Conservation (phyloP, 1,140 invertebrate genomes). For the Pseudomyrmex sp. region DNA sequence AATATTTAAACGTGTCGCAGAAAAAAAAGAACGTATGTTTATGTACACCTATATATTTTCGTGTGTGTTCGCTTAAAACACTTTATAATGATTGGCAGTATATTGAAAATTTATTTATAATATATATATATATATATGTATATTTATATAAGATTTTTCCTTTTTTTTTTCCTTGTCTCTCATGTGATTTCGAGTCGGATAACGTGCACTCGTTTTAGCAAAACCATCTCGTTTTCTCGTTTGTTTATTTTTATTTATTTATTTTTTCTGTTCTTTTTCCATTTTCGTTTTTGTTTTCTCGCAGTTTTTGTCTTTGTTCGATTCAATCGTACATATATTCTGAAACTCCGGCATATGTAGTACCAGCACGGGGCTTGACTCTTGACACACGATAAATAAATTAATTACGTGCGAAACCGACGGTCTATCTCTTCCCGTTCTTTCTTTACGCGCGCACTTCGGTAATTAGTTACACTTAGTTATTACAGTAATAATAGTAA, state of each 20-base stretch:
- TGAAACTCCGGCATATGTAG: neutral
- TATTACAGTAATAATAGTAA: conserved; percentile 60
- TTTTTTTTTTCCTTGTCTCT: conserved; percentile 38
- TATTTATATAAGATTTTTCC: neutral
- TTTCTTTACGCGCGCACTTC: conserved; percentile 31
- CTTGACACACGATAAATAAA: conserved; percentile 34
- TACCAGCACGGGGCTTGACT: neutral
- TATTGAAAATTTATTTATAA: conserved; percentile 73
- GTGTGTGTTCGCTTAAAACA: conserved; percentile 66
- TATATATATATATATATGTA: conserved; percentile 38
- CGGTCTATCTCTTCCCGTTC: conserved; percentile 9
- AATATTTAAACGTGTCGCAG: conserved; percentile 64
- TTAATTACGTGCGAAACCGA: conserved; percentile 30
- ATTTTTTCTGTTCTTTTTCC: neutral
- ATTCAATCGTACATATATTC: conserved; percentile 30
- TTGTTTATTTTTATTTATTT: neutral
- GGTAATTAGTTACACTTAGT: conserved; percentile 55
- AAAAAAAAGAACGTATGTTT: conserved; percentile 64
- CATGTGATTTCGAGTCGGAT: conserved; percentile 60
- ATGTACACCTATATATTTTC: conserved; percentile 72
- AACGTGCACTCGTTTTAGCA: conserved; percentile 39
- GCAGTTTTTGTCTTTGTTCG: too few species aligned
- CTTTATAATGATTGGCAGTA: conserved; percentile 80
- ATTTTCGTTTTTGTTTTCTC: neutral
- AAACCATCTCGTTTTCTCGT: conserved; percentile 22